These are phyloP conservation scores for Podilymbus podiceps DNA, from an alignment of 2,113 vertebrate genomes.

Conservation along the genomic window DNA sequence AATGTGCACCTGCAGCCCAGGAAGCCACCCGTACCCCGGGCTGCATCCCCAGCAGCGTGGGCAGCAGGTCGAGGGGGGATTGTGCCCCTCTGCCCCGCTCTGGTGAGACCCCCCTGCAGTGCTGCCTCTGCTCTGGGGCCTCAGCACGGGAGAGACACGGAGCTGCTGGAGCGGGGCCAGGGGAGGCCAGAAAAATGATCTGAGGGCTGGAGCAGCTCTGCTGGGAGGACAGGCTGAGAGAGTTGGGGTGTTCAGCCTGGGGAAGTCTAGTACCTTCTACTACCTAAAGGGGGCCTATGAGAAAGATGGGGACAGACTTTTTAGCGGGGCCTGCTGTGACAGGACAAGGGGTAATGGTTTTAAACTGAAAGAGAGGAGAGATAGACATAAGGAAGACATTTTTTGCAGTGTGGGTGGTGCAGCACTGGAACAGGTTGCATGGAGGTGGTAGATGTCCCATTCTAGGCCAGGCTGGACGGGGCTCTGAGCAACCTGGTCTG, in stretches of 20 bases:
- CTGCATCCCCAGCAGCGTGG: too few relatives aligned
- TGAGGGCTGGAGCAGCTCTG: background rate
- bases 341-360: background rate
- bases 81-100: background rate
- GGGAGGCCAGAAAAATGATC: background rate
- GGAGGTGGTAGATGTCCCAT: background rate
- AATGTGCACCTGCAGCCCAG: too few relatives aligned
- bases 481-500: background rate
- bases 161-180: background rate
- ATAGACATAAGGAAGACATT: background rate
- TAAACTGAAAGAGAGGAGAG: background rate
- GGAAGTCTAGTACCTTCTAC: background rate
- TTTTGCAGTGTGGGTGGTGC: background rate
- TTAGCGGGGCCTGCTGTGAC: background rate
- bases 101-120: background rate
- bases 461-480: background rate
- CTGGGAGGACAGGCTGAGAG: background rate
- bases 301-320: background rate
- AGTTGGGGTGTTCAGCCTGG: background rate
- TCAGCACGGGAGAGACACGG: too few relatives aligned
- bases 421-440: background rate
- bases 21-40: too few relatives aligned
- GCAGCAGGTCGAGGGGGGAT: too few relatives aligned
- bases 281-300: background rate
- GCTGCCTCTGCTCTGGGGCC: background rate